Evolutionary conservation across 2,888 invertebrate species (phyloP).

Genomic region (Cremastinae sp.): DNA sequence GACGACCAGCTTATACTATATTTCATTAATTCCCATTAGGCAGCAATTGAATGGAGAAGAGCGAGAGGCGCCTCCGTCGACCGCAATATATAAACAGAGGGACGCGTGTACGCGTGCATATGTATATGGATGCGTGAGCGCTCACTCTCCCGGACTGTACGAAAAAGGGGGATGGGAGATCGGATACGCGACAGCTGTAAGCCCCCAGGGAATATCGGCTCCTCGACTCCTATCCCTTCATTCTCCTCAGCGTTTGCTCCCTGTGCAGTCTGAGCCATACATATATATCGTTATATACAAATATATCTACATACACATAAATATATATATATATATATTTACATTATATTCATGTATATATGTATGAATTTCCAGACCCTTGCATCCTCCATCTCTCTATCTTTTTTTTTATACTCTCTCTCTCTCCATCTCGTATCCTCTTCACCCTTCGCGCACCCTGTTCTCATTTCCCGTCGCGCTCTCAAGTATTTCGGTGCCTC

Average conservation of each 20-base stretch:
- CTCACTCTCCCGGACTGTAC: conserved; percentile 52
- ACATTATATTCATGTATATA: conserved; percentile 17
- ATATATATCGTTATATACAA: neutral
- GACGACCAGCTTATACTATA: conserved; percentile 43
- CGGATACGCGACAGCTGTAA: conserved; percentile 79
- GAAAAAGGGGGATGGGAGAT: conserved; percentile 74
- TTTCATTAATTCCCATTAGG: conserved; percentile 62
- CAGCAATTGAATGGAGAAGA: conserved; percentile 57
- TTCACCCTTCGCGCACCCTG: conserved; percentile 26
- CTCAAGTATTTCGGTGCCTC: conserved; percentile 45
- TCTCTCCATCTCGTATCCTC: conserved; percentile 28
- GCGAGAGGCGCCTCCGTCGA: conserved; percentile 29
- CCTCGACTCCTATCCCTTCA: conserved; percentile 74
- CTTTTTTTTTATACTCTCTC: conserved; percentile 20
- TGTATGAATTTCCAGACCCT: conserved; percentile 9
- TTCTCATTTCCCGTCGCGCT: conserved; percentile 42
- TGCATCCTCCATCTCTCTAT: conserved; percentile 40
- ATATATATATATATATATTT: conserved; percentile 30
- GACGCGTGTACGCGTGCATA: neutral
- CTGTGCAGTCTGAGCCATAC: conserved; percentile 18
- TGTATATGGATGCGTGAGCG: conserved; percentile 58
- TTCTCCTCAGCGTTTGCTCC: conserved; percentile 52
- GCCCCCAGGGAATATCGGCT: conserved; percentile 75
- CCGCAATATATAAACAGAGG: conserved; percentile 19
- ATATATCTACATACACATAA: conserved; percentile 6